These are phyloP conservation scores for Sisyra terminalis DNA, from an alignment of 2,888 invertebrate genomes.

Conservation along the genomic window DNA sequence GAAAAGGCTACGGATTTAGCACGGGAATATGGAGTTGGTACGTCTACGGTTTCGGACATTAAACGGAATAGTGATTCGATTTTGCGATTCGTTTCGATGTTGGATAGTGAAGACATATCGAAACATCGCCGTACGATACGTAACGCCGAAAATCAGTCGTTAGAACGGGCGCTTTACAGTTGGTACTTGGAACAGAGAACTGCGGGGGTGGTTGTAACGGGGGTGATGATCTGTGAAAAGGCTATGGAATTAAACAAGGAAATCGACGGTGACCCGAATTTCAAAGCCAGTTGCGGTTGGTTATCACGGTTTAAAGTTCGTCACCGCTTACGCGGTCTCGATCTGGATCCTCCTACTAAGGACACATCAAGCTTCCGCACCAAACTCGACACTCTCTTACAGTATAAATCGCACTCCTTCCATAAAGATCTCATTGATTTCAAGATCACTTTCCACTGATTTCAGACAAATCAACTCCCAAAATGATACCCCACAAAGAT, in stretches of 20 bases:
- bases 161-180: background rate
- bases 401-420: too few species aligned
- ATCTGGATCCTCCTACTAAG: too few species aligned
- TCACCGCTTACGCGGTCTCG: background rate
- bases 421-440: too few species aligned
- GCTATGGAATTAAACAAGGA: conserved; percentile 1
- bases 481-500: too few species aligned
- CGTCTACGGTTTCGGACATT: conserved; percentile 10
- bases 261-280: background rate
- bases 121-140: too few species aligned
- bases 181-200: background rate
- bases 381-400: too few species aligned
- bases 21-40: conserved; percentile 10
- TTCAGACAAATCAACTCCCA: too few species aligned
- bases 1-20: conserved; percentile 13
- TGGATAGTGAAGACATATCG: too few species aligned
- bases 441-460: too few species aligned
- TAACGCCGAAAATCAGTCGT: too few species aligned
- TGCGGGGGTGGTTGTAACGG: background rate
- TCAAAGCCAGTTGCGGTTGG: conserved; percentile 2
- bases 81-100: conserved; percentile 7
- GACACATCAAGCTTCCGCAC: too few species aligned
- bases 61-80: conserved; percentile 9
- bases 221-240: background rate
- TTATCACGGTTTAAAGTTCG: background rate